Conservation (phyloP, 2,888 invertebrate species). For the Sisyra terminalis region DNA sequence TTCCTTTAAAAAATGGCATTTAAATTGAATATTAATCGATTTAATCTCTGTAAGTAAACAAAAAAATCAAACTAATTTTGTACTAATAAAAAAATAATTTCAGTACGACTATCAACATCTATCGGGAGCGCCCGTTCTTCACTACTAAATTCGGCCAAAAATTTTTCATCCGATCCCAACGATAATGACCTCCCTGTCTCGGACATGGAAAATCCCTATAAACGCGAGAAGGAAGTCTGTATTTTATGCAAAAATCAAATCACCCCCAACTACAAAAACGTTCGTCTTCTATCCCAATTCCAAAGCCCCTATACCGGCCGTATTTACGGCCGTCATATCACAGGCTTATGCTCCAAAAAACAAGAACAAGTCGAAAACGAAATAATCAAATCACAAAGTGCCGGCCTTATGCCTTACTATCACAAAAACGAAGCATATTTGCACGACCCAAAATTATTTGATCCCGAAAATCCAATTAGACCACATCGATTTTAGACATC, state of each 20-base stretch:
- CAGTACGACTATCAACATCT: neutral
- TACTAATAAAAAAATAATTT: neutral
- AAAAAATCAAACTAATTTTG: too few relatives aligned
- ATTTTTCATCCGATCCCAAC: neutral
- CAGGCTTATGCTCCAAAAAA: conserved; percentile 75
- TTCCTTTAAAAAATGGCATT: too few relatives aligned
- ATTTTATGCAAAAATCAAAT: conserved; percentile 71
- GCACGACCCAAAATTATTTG: conserved; percentile 80
- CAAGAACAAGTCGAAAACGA: conserved; percentile 58
- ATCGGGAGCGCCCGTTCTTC: too few relatives aligned
- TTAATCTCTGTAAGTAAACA: too few relatives aligned
- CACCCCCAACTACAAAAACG: conserved; percentile 81
- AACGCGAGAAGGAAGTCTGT: conserved; percentile 53
- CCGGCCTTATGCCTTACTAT: conserved; percentile 70
- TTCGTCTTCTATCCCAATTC: conserved; percentile 82
- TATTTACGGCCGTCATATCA: conserved; percentile 83
- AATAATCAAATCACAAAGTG: conserved; percentile 55
- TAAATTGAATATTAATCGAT: too few relatives aligned
- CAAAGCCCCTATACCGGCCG: conserved; percentile 89
- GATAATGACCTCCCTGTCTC: conserved; percentile 29
- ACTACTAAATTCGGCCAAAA: neutral
- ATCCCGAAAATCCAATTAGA: conserved; percentile 68
- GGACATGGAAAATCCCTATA: conserved; percentile 65
- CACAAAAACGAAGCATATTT: conserved; percentile 65
- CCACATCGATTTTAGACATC: conserved; percentile 60